Conservation (phyloP, 1,140 invertebrate species). For the Saccostrea glomerata region DNA sequence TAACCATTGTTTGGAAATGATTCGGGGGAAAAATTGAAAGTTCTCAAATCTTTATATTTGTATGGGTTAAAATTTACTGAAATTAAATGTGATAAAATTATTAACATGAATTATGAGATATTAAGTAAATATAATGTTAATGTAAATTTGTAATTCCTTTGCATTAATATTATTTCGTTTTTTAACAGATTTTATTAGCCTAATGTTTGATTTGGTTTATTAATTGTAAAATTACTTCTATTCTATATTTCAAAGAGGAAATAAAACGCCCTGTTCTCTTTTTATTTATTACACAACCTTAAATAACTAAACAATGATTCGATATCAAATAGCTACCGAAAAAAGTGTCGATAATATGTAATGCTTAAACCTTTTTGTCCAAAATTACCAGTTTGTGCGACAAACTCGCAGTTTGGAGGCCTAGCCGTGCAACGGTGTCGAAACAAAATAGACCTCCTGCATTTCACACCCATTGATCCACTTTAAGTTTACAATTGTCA, state of each 20-base stretch:
- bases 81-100: background rate
- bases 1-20: background rate
- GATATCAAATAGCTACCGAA: conserved; percentile 3
- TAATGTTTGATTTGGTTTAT: background rate
- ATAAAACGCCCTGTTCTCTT: background rate
- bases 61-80: background rate
- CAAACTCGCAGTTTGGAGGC: conserved; percentile 11
- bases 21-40: background rate
- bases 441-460: conserved; percentile 8
- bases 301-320: background rate
- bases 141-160: background rate
- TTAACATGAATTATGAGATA: background rate
- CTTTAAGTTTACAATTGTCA: background rate
- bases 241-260: background rate
- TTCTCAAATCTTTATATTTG: background rate
- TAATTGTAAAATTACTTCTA: background rate
- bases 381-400: conserved; percentile 31
- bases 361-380: conserved; percentile 13
- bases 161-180: background rate
- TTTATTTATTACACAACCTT: background rate
- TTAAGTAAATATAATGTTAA: background rate
- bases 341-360: conserved; percentile 15
- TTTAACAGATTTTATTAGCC: background rate
- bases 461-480: conserved; percentile 3
- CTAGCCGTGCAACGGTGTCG: conserved; percentile 14